A percentile compares a stretch with the other conserved stretches of the same genome.
These are phyloP conservation scores for Dryomyza anilis DNA, from an alignment of 2,888 invertebrate species.

Conservation along the genomic window DNA sequence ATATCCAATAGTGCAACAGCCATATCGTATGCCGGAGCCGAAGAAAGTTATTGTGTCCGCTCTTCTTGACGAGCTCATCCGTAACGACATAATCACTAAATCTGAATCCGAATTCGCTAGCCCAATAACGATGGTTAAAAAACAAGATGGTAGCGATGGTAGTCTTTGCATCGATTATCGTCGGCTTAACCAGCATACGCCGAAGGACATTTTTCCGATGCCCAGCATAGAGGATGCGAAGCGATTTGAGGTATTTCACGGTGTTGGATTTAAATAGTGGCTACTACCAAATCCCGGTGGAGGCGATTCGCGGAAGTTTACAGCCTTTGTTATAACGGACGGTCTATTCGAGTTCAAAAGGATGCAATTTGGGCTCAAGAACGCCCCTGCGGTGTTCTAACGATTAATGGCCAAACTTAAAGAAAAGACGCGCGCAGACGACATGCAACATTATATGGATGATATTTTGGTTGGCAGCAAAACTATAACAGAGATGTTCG, in stretches of 20 bases:
- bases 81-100: conserved; percentile 17
- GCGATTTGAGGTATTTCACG: too few species aligned
- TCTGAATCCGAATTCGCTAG: conserved; percentile 9
- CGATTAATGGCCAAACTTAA: conserved; percentile 17
- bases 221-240: conserved; percentile 9
- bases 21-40: conserved; percentile 26
- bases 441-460: conserved; percentile 9
- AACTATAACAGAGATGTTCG: conserved; percentile 6
- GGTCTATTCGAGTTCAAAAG: conserved; percentile 20
- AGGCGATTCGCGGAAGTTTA: neutral
- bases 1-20: conserved; percentile 11
- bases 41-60: conserved; percentile 15
- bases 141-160: conserved; percentile 9
- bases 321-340: conserved; percentile 21
- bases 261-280: conserved; percentile 13
- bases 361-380: conserved; percentile 26
- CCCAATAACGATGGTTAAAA: neutral
- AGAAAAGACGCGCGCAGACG: neutral
- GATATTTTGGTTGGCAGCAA: conserved; percentile 24
- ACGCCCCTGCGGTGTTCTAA: conserved; percentile 24
- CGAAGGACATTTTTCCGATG: conserved; percentile 24
- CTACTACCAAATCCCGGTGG: conserved; percentile 17
- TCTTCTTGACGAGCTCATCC: conserved; percentile 19
- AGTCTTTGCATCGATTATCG: conserved; percentile 12
- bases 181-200: neutral